phyloP scores from a whole-genome alignment of 2,113 vertebrate genomes.

The Isichthys henryi region DNA sequence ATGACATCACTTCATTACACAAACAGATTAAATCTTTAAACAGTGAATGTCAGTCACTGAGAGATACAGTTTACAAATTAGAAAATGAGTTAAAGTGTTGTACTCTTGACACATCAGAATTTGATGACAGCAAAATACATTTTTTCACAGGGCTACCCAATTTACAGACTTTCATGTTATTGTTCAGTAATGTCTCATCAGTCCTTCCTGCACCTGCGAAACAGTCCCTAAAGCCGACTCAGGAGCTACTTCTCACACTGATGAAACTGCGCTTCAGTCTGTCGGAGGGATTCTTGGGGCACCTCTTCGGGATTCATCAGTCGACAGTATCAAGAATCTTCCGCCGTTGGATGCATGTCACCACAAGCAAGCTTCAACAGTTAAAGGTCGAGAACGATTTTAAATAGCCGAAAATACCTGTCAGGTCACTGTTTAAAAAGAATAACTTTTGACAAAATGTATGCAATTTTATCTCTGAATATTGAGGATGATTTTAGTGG shows the following conservation, averaged over 20 bases:
- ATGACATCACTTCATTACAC: not conserved
- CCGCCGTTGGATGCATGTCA: slow-evolving; percentile 14
- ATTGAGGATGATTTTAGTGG: not conserved
- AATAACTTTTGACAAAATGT: not conserved
- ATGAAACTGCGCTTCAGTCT: slow-evolving; percentile 20
- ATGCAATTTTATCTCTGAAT: not conserved
- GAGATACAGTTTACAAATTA: slow-evolving; percentile 20
- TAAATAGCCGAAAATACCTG: not conserved
- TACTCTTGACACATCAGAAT: slow-evolving; percentile 29
- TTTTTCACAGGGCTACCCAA: slow-evolving; percentile 1
- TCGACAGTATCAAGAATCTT: slow-evolving; percentile 21
- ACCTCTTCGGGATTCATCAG: slow-evolving; percentile 23
- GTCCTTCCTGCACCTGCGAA: slow-evolving; percentile 19
- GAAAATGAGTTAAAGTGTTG: slow-evolving; percentile 18
- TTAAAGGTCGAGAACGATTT: not conserved
- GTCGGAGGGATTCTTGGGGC: slow-evolving; percentile 9
- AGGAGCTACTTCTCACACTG: slow-evolving; percentile 22
- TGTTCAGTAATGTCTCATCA: slow-evolving; percentile 24
- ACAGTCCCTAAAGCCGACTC: slow-evolving; percentile 24
- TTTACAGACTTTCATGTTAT: slow-evolving; percentile 14
- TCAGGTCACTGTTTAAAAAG: not conserved
- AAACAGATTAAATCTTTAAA: not conserved
- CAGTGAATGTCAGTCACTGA: slow-evolving; percentile 24
- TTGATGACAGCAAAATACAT: slow-evolving; percentile 30
- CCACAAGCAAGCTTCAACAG: slow-evolving; percentile 16